Base-by-base conservation (phyloP, 2,888 invertebrate genomes). In the Mimas tiliae region DNA sequence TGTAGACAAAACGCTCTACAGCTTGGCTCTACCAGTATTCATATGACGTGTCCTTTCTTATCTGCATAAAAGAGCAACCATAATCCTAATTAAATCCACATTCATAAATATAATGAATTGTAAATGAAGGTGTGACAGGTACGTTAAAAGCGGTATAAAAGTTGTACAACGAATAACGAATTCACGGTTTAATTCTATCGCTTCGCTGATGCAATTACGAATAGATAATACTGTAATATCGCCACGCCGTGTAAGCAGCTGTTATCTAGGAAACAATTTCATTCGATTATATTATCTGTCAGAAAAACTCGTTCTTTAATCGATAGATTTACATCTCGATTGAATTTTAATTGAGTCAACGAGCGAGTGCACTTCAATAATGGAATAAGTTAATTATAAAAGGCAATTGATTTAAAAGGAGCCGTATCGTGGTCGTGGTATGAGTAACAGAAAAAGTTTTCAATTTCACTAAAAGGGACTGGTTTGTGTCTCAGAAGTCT, bases 401-500 rank as follows among this genome's bases (percentile, higher is more conserved):
- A 93, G 87, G 90, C 92, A 93, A 93, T 93, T 91, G 93, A 93
- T 93, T 91, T 90, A 91, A 93, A 90, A 91, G 91, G 88, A 88
- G 88, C 85, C 83, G 89, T 89, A 90, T 89, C 91, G 88, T 83
- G 88, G 87, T 77, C 87, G 87, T 85, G 87, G 90, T 91, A 91
- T 91, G 91, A 93, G 92, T 93, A 90, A 91, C 88, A 93, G 93
- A 93, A 94, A 94, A 94, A 94, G 88, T 94, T 94, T 93, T 93
- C 94, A 94, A 94, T 94, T 93, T 92, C 88, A 93, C 94, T 94
- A 94, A 94, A 94, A 94, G 94, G 94, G 94, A 86, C 94, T 94
- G 94, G 92, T 92, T 93, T 94, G 92, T 92, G 90, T 94, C 93
- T 94, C 90, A 90, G 86, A 89, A 92, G 94, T 93, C 93, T 92